Base-by-base conservation (phyloP, 2,888 invertebrate genomes). In the Erebia palarica region DNA sequence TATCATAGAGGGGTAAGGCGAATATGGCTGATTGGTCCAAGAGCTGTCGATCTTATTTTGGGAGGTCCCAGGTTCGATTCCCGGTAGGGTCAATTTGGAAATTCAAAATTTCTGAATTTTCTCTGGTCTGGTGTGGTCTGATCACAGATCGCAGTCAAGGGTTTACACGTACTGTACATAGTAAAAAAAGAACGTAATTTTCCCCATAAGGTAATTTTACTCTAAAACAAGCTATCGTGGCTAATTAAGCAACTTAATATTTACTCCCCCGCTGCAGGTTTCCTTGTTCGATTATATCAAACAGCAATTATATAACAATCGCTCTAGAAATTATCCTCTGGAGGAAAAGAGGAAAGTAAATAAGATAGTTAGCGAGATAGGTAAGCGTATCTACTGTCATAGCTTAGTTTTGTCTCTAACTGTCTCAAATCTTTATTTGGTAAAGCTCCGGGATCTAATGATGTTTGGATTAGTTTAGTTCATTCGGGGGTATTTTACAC, bases 321-420 rank as follows among this genome's bases (percentile, higher is more conserved):
- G 27, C 51, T 21, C 27, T 64, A 51, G 11, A 51, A 64, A 53
- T 51, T 27, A 36, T 27, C n/a, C 51, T 27, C 63, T 9, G 47
- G 47, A n/a, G 51, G n/a, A 36, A 51, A 64, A 36, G 21, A 1
- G n/a, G 27, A 51, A 47, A 51, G 51, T 27, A 64, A 64, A 64
- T 64, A 53, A 64, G 64, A 36, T 51, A 64, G 53, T 64, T 64
- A 47, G 27, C 51, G 27, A 51, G 64, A 64, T 64, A 64, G 63
- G 63, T 21, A 21, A 64, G 64, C 51, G 51, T 49, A 51, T 64
- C 64, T 64, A 16, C 53, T 64, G 64, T 53, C n/a, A 51, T 53
- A 53, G 64, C 51, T 64, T 49, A 51, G 64, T 64, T 64, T 49
- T 64, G 51, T 51, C 64, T 64, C 14, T 64, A 64, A 27, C 49